Base-by-base conservation (phyloP, 2,888 invertebrate genomes). In the Horisme vitalbata region DNA sequence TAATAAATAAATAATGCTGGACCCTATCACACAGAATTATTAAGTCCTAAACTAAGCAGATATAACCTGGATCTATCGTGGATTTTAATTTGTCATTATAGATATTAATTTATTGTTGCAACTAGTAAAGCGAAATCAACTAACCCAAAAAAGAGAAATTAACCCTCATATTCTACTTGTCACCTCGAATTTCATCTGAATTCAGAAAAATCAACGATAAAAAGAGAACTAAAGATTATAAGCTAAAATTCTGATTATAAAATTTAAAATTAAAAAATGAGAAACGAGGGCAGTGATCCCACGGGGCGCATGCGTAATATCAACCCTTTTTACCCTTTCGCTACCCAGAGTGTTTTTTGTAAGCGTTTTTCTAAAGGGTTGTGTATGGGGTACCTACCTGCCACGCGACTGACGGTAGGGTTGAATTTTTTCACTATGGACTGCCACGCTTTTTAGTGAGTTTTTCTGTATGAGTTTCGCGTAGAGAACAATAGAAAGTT, bases 251-350 rank as follows among this genome's bases (percentile, higher is more conserved):
- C 62, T 65, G 55, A 65, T 63, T 61, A 57, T 68, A 68, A 75
- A 79, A 71, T 83, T 81, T 77, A 76, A 83, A 86, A 83, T 79
- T 78, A 77, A 66, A 71, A 75, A 71, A 83, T 79, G 78, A 77
- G 67, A 71, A 75, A 71, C 76, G 81, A 83, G 88, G 85, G 82
- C 84, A 83, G 65, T 83, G 82, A 77, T 83, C 84, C 82, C 79
- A 50, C 62, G 71, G 68, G 68, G 71, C 89, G 89, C 89, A 89
- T 86, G 89, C 89, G 89, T 84, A 82, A 79, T 79, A 74, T 62
- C 81, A 87, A 88, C 88, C 89, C 89, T 87, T 88, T 87, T 85
- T 81, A 85, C 85, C 87, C 87, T 83, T 88, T 87, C 81, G 78
- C 69, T 79, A 80, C 83, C 84, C 87, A 63, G 78, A 78, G 78